phyloP scores from a whole-genome alignment of 2,113 vertebrate genomes.

The Otis tarda region DNA sequence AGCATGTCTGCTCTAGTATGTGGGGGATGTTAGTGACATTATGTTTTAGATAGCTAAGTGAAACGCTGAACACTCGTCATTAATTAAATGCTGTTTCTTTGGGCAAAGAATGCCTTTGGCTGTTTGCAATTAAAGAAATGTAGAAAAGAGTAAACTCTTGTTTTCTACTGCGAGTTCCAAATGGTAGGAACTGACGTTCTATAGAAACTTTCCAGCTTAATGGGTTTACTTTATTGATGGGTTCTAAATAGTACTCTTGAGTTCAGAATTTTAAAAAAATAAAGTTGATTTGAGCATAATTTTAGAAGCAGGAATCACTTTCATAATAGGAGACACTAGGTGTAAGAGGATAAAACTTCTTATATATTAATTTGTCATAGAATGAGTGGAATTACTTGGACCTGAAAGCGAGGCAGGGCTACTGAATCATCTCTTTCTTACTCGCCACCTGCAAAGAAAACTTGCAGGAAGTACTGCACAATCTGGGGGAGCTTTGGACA shows the following conservation, averaged over 20 bases:
- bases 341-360: background rate
- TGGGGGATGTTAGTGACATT: background rate
- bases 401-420: background rate
- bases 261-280: background rate
- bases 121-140: background rate
- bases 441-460: background rate
- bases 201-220: background rate
- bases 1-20: background rate
- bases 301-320: background rate
- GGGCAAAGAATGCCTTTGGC: background rate
- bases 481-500: background rate
- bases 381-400: background rate
- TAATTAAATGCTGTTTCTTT: background rate
- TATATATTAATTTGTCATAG: background rate
- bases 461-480: fast-evolving
- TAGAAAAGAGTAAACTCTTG: background rate
- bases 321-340: background rate
- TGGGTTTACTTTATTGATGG: background rate
- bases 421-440: background rate
- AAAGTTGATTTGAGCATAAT: background rate
- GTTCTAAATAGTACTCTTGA: background rate
- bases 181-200: background rate
- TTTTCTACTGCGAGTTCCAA: background rate
- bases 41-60: background rate
- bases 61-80: background rate